Percentiles rank a stretch among this genome's conserved stretches.
These are phyloP conservation scores for Spodoptera litura DNA, from an alignment of 1,140 invertebrate genomes.

Conservation along the genomic window DNA sequence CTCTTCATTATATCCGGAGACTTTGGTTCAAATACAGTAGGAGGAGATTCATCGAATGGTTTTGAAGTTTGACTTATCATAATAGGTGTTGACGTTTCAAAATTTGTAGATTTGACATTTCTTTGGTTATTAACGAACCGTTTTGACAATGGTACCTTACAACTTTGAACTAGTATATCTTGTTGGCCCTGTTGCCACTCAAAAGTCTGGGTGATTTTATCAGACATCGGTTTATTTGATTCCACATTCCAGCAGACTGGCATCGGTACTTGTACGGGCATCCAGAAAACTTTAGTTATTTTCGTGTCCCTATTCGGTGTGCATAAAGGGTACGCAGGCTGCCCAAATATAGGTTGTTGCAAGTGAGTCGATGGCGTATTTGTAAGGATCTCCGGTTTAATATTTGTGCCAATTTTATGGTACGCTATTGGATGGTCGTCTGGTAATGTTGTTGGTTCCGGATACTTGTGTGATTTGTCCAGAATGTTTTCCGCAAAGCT, in stretches of 20 bases:
- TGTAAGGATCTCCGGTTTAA: background rate
- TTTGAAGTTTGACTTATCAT: no score
- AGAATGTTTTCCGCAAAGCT: background rate
- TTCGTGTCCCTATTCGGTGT: slow-evolving; percentile 42
- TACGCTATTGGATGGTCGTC: background rate
- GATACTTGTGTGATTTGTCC: slow-evolving; percentile 57
- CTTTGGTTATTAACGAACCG: slow-evolving; percentile 41
- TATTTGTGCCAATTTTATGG: background rate
- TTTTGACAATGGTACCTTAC: slow-evolving; percentile 46
- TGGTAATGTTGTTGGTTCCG: slow-evolving; percentile 57
- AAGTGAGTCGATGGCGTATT: background rate
- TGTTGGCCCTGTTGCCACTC: slow-evolving; percentile 10
- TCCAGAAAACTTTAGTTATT: slow-evolving; percentile 55
- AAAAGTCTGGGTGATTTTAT: slow-evolving; percentile 54
- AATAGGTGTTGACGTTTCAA: slow-evolving; percentile 2
- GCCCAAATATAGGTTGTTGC: slow-evolving; percentile 54
- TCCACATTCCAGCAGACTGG: slow-evolving; percentile 34
- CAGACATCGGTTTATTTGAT: slow-evolving; percentile 22
- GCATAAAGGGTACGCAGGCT: slow-evolving; percentile 58
- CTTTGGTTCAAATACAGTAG: background rate
- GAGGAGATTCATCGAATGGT: no score
- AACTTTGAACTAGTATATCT: slow-evolving; percentile 34
- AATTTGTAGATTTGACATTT: slow-evolving; percentile 21
- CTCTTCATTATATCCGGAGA: background rate
- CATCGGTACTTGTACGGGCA: slow-evolving; percentile 44